phyloP scores from a whole-genome alignment of 2,888 invertebrate genomes.

The Platycnemis pennipes region DNA sequence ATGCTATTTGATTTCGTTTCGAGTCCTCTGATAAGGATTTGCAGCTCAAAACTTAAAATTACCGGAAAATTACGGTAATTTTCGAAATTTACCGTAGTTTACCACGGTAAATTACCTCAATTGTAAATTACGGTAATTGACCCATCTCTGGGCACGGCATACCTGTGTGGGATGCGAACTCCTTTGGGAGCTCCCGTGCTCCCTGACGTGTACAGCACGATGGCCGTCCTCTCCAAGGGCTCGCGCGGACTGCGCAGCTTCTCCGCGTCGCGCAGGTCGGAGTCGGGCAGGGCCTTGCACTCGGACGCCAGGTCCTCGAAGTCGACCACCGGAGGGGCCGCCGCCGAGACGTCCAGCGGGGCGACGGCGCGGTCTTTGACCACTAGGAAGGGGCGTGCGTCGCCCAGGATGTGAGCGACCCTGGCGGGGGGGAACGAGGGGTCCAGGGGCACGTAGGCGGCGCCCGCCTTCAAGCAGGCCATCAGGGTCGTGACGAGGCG shows the following conservation, averaged over 20 bases:
- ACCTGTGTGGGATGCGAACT: constrained; percentile 87
- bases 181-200: constrained; percentile 95
- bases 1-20: no score
- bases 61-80: no score
- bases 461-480: constrained; percentile 90
- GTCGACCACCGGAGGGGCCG: not conserved
- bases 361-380: constrained; percentile 85
- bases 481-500: constrained; percentile 85
- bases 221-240: constrained; percentile 81
- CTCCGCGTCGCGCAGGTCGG: not conserved
- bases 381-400: constrained; percentile 86
- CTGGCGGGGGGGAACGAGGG: constrained; percentile 86
- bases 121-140: no score
- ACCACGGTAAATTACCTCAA: no score
- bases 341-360: not conserved
- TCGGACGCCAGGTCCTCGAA: not conserved
- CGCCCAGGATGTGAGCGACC: constrained; percentile 88
- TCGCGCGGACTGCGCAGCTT: not conserved
- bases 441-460: constrained; percentile 92
- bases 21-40: no score
- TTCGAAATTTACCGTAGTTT: no score
- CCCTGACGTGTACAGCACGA: constrained; percentile 92
- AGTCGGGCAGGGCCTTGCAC: not conserved
- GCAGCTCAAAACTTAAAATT: no score
- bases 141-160: not conserved